Conservation (phyloP, 2,888 invertebrate genomes). For the Trachelus troglodyta region DNA sequence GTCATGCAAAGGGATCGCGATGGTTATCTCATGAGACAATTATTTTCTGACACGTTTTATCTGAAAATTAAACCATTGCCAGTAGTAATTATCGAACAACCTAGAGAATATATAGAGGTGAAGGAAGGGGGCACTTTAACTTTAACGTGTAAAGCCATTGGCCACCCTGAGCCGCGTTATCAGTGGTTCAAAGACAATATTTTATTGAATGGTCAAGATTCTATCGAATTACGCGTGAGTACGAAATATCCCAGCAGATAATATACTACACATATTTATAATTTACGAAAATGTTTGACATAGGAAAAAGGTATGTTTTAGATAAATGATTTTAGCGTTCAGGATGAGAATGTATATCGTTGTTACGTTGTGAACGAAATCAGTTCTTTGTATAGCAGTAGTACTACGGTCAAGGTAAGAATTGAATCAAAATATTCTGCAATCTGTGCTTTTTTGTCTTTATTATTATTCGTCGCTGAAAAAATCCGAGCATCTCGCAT, state of each 20-base stretch:
- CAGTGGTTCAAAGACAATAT: conserved; percentile 55
- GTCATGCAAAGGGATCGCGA: conserved; percentile 42
- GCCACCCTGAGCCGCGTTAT: conserved; percentile 46
- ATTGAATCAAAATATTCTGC: background rate
- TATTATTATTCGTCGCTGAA: conserved; percentile 10
- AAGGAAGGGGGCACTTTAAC: conserved; percentile 39
- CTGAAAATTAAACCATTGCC: conserved; percentile 41
- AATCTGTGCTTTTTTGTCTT: background rate
- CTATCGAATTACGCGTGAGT: conserved; percentile 41
- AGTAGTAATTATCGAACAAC: conserved; percentile 44
- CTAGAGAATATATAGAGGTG: conserved; percentile 41
- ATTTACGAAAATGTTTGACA: background rate
- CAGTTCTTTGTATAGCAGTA: conserved; percentile 47
- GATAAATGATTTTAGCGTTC: conserved; percentile 39
- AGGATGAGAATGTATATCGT: conserved; percentile 56
- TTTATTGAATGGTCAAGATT: conserved; percentile 38
- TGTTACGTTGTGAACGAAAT: conserved; percentile 48
- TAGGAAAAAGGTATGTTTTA: conserved; percentile 20
- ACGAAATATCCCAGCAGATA: background rate
- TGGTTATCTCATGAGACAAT: conserved; percentile 29
- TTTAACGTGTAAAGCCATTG: conserved; percentile 42
- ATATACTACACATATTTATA: background rate
- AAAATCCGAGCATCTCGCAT: background rate
- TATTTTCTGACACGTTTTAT: conserved; percentile 36
- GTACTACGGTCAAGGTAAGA: conserved; percentile 46